Conservation (phyloP, 2,888 invertebrate genomes). For the Isoperla grammatica region DNA sequence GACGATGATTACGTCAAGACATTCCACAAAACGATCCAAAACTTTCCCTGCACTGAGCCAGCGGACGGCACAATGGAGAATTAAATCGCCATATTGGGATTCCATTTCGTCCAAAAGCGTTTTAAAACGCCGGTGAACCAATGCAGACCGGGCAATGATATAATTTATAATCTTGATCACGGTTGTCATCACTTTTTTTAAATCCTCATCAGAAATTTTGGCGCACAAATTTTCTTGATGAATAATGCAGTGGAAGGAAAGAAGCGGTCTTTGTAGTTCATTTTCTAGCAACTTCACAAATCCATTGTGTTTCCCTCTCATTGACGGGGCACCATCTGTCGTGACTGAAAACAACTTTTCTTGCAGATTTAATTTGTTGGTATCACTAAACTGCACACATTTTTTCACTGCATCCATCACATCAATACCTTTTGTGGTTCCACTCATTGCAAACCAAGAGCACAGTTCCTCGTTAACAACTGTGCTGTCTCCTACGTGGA, state of each 20-base stretch:
- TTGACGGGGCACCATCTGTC: conserved; percentile 33
- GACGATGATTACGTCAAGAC: conserved; percentile 28
- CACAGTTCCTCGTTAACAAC: conserved; percentile 34
- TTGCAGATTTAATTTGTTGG: conserved; percentile 33
- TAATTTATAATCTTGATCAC: conserved; percentile 32
- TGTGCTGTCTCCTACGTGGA: conserved; percentile 31
- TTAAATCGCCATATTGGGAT: conserved; percentile 34
- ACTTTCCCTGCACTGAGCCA: conserved; percentile 33
- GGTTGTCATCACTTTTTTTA: conserved; percentile 33
- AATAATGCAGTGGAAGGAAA: conserved; percentile 35
- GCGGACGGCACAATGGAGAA: conserved; percentile 32
- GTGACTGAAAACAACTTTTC: conserved; percentile 34
- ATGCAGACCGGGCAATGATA: conserved; percentile 33
- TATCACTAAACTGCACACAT: conserved; percentile 34
- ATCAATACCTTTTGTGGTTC: conserved; percentile 30
- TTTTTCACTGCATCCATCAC: conserved; percentile 33
- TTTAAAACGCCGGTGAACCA: conserved; percentile 33
- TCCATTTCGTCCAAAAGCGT: conserved; percentile 34
- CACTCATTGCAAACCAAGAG: conserved; percentile 31
- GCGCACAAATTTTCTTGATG: conserved; percentile 33
- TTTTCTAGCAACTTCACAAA: conserved; percentile 34
- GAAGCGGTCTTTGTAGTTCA: conserved; percentile 32
- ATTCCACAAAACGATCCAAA: conserved; percentile 34
- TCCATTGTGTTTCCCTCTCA: conserved; percentile 25
- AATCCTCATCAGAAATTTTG: conserved; percentile 25